These are phyloP conservation scores for Ophiodon elongatus DNA, from an alignment of 2,113 vertebrate genomes.

Conservation along the genomic window DNA sequence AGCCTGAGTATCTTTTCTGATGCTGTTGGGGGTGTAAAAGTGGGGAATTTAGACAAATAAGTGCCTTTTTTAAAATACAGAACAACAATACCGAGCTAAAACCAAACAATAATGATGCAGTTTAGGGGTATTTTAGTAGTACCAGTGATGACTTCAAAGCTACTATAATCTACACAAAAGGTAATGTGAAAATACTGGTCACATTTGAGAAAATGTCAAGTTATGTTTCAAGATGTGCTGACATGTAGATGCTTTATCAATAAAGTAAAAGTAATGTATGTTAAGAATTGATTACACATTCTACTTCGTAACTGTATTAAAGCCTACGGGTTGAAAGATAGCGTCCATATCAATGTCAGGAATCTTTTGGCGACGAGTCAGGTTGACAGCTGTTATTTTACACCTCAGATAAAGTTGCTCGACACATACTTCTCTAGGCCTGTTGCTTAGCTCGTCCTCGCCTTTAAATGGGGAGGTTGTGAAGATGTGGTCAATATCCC, in stretches of 20 bases:
- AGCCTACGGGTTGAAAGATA: background rate
- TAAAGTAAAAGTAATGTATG: background rate
- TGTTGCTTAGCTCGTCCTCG: fast-evolving
- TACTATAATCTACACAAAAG: background rate
- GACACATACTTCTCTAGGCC: conserved; percentile 64
- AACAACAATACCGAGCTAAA: too few relatives aligned
- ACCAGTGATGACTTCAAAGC: background rate
- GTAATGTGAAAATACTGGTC: background rate
- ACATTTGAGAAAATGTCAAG: background rate
- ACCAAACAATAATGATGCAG: background rate
- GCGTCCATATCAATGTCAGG: background rate
- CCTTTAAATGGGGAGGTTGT: conserved; percentile 48
- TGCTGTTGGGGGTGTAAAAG: background rate
- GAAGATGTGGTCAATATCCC: conserved; percentile 70
- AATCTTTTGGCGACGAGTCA: background rate
- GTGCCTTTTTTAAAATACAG: background rate
- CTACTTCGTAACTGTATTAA: background rate
- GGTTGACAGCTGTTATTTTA: background rate
- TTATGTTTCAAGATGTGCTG: background rate
- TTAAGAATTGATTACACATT: background rate
- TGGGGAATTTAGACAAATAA: background rate
- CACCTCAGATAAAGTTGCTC: background rate
- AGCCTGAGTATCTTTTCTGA: background rate
- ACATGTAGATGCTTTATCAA: background rate
- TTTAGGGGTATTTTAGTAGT: background rate